Conservation (phyloP, 2,113 vertebrate species). For the Phycodurus eques region DNA sequence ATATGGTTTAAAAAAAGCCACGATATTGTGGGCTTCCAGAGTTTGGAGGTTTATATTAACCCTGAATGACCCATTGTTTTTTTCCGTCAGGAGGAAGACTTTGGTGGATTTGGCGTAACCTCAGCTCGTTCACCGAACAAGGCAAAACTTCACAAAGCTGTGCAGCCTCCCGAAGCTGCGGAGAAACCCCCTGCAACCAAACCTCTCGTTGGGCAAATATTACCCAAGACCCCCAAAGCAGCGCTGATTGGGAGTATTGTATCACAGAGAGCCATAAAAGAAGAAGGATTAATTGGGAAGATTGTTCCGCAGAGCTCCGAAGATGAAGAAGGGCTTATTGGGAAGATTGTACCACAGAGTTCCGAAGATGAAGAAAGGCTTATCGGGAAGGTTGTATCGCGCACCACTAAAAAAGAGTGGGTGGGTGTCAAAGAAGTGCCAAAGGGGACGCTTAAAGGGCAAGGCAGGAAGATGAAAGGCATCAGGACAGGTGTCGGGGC, state of each 20-base stretch:
- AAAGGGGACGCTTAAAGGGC: constrained; percentile 36
- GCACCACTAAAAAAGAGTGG: constrained; percentile 27
- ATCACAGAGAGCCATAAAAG: constrained; percentile 22
- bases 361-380: constrained; percentile 35
- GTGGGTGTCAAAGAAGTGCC: constrained; percentile 22
- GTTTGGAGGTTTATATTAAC: background rate
- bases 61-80: background rate
- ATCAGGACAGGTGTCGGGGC: background rate
- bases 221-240: constrained; percentile 38
- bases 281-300: constrained; percentile 42
- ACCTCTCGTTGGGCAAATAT: constrained; percentile 47
- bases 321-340: constrained; percentile 41
- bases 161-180: background rate
- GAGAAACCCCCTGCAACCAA: constrained; percentile 26
- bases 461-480: constrained; percentile 25
- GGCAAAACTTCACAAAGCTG: constrained; percentile 41
- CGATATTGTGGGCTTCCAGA: background rate
- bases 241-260: constrained; percentile 50
- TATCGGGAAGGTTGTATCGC: constrained; percentile 45
- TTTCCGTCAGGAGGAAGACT: constrained; percentile 75
- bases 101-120: constrained; percentile 78
- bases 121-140: constrained; percentile 29
- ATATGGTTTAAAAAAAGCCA: no score
- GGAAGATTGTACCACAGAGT: constrained; percentile 42
- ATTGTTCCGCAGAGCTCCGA: constrained; percentile 17